These are phyloP conservation scores for Scytalopus superciliaris DNA, from an alignment of 2,113 vertebrate species.

Conservation along the genomic window DNA sequence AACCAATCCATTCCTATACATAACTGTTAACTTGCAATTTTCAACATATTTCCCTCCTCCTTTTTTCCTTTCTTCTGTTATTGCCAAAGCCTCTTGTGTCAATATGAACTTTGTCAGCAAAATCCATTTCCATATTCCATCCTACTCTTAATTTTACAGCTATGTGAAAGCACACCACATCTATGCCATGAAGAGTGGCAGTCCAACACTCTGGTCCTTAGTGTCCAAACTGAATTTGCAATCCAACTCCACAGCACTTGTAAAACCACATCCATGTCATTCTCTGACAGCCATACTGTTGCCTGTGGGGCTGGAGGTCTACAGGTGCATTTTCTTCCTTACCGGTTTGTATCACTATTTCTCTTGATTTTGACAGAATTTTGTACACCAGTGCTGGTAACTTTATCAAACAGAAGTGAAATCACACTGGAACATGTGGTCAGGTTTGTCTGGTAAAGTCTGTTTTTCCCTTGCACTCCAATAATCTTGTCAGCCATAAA, in stretches of 20 bases:
- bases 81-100: not conserved
- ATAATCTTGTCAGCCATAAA: not conserved
- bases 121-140: not conserved
- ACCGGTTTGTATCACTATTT: not conserved
- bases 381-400: not conserved
- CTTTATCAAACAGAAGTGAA: not conserved
- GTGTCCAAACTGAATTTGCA: not conserved
- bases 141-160: not conserved
- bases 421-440: not conserved
- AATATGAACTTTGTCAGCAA: not conserved
- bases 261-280: not conserved
- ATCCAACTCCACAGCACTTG: not conserved
- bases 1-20: not conserved
- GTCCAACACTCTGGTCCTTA: not conserved
- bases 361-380: not conserved
- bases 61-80: not conserved
- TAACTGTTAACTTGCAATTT: not conserved
- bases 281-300: not conserved
- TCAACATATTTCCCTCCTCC: not conserved
- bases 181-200: not conserved
- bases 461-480: not conserved
- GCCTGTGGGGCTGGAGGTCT: not conserved
- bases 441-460: not conserved
- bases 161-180: not conserved
- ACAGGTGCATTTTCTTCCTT: not conserved